Conservation (phyloP, 2,797 vertebrate genomes). For the Rhadinocentrus ornatus region DNA sequence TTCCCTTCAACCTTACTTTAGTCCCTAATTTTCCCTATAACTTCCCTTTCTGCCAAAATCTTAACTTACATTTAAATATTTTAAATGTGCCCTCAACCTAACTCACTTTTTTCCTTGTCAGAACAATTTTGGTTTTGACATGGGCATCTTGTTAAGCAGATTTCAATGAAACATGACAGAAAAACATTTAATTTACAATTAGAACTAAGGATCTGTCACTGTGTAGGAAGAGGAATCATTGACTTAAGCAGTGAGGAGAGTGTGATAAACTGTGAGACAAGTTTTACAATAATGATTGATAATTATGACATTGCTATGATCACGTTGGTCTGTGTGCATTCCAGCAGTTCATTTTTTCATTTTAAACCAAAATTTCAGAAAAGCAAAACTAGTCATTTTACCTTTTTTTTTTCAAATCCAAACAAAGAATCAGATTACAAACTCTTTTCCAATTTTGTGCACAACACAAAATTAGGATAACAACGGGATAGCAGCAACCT, state of each 20-base stretch:
- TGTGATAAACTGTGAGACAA: too few species aligned
- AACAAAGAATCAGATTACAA: too few species aligned
- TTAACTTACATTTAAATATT: constrained; percentile 44
- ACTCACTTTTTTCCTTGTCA: constrained; percentile 13
- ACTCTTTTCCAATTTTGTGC: too few species aligned
- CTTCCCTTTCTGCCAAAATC: constrained; percentile 22
- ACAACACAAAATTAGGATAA: too few species aligned
- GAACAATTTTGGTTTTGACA: constrained; percentile 28
- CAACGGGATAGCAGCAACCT: too few species aligned
- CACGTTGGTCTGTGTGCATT: too few species aligned
- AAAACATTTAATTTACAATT: constrained; percentile 44
- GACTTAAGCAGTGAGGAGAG: neutral
- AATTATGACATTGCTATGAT: too few species aligned
- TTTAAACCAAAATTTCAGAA: too few species aligned
- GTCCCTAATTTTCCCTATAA: constrained; percentile 44
- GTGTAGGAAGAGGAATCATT: constrained; percentile 19
- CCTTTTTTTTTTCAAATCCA: too few species aligned
- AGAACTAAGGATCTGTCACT: constrained; percentile 31
- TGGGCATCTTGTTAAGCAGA: constrained; percentile 29
- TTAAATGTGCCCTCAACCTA: constrained; percentile 40
- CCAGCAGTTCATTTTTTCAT: too few species aligned
- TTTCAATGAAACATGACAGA: constrained; percentile 62
- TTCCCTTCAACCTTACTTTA: constrained; percentile 30
- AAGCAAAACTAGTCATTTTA: too few species aligned
- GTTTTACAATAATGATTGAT: too few species aligned